Evolutionary conservation across 1,140 invertebrate species (phyloP).

Genomic region (Drosophila eugracilis): DNA sequence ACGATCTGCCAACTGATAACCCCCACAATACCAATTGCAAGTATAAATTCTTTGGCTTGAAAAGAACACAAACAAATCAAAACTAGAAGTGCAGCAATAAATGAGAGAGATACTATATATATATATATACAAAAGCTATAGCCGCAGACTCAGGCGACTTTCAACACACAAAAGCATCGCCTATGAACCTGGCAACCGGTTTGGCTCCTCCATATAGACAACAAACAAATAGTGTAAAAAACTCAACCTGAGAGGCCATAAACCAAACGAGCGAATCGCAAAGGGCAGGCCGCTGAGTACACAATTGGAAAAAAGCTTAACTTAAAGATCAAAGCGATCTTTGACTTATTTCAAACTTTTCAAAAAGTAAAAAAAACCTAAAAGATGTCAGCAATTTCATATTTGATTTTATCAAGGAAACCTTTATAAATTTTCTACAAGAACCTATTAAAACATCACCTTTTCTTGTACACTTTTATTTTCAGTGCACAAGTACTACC

Average conservation of each 20-base stretch:
- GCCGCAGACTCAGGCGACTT: slow-evolving; percentile 13
- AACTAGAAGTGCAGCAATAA: slow-evolving; percentile 47
- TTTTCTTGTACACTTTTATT: background rate
- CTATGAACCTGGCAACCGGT: slow-evolving; percentile 62
- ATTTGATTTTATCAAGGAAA: too few species aligned
- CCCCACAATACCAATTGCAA: slow-evolving; percentile 40
- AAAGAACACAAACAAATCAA: slow-evolving; percentile 16
- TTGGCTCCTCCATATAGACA: slow-evolving; percentile 53
- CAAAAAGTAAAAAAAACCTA: background rate
- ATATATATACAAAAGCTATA: slow-evolving; percentile 39
- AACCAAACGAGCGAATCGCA: slow-evolving; percentile 65
- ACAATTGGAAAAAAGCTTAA: background rate
- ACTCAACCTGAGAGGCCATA: slow-evolving; percentile 66
- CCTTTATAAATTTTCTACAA: too few species aligned
- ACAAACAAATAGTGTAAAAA: slow-evolving; percentile 65
- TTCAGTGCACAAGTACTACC: background rate
- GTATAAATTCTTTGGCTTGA: slow-evolving; percentile 20
- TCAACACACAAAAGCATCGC: slow-evolving; percentile 52
- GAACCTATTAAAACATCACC: background rate
- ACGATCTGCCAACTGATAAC: slow-evolving; percentile 39
- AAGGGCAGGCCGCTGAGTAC: slow-evolving; percentile 33
- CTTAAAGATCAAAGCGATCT: background rate
- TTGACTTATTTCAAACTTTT: background rate
- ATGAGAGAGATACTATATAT: slow-evolving; percentile 13
- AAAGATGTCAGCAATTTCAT: too few species aligned